Percentiles rank a stretch among this genome's conserved stretches.
Conservation (phyloP, 2,113 vertebrate species). For the Leucoraja erinaceus region DNA sequence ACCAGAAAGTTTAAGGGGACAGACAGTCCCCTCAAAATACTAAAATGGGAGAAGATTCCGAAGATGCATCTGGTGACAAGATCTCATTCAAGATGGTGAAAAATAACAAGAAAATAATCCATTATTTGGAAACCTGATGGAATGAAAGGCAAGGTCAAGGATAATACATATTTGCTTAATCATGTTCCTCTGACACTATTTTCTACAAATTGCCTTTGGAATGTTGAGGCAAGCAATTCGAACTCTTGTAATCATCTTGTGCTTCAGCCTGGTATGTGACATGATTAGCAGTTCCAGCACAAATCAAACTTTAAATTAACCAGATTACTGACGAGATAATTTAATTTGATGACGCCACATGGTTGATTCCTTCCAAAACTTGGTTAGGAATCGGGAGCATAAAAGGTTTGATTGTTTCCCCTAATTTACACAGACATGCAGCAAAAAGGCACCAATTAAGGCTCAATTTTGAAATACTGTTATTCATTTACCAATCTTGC, state of each 20-base stretch:
- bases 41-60: no score
- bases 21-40: no score
- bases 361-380: not conserved
- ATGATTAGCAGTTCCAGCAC: not conserved
- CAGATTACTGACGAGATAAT: not conserved
- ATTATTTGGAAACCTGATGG: no score
- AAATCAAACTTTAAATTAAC: not conserved
- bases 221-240: not conserved
- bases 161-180: no score
- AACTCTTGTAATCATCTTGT: not conserved
- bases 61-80: no score
- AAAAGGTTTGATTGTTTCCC: not conserved
- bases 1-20: no score
- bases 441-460: not conserved
- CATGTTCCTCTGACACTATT: not conserved
- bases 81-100: no score
- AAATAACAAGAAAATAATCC: no score
- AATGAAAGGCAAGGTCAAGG: no score
- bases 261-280: not conserved
- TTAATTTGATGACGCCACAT: not conserved
- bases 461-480: not conserved
- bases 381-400: not conserved
- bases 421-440: not conserved
- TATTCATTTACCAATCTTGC: not conserved
- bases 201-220: not conserved